Conservation (phyloP, 2,113 vertebrate genomes). For the Helogale parvula region DNA sequence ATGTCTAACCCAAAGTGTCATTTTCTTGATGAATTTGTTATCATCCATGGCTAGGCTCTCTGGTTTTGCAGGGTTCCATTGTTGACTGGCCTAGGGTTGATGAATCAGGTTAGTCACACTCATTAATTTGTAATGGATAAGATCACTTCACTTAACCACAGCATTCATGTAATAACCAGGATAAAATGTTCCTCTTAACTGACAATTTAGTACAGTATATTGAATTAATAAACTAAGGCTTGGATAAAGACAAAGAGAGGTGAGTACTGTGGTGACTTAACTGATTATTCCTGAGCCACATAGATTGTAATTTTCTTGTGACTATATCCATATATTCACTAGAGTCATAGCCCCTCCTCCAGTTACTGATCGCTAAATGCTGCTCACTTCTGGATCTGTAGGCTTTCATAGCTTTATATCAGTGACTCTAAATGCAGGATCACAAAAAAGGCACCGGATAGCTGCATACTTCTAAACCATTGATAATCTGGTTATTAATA, state of each 20-base stretch:
- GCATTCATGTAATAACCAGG: not conserved
- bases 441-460: not conserved
- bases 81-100: not conserved
- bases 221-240: not conserved
- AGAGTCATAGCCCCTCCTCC: not conserved
- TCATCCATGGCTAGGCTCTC: not conserved
- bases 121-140: not conserved
- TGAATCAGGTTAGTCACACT: not conserved
- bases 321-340: not conserved
- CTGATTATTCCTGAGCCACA: not conserved
- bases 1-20: not conserved
- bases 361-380: not conserved
- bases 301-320: not conserved
- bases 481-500: not conserved
- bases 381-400: not conserved
- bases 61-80: not conserved
- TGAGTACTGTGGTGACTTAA: not conserved
- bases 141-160: not conserved
- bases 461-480: not conserved
- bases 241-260: not conserved
- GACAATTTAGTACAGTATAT: not conserved
- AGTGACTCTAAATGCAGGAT: not conserved
- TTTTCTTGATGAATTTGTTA: not conserved
- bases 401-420: not conserved
- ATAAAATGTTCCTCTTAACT: not conserved